These are phyloP conservation scores for Terebella lapidaria DNA, from an alignment of 2,888 invertebrate genomes.

Conservation along the genomic window DNA sequence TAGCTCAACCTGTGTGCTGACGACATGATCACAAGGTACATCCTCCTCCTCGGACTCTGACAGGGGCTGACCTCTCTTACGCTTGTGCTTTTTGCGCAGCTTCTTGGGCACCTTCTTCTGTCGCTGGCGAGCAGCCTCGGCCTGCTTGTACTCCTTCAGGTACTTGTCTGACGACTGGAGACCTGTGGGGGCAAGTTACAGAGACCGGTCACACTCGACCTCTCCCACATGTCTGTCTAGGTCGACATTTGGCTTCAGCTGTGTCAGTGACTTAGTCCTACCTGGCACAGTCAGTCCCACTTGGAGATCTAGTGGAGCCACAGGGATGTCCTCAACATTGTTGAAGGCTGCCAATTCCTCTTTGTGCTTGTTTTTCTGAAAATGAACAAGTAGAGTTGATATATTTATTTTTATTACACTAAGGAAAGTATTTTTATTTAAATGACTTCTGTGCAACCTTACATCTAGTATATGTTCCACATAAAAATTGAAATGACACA, in stretches of 20 bases:
- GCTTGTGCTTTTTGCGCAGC: conserved; percentile 42
- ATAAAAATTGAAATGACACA: background rate
- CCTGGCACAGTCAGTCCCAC: conserved; percentile 78
- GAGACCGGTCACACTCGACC: too few relatives aligned
- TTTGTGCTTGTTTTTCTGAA: background rate
- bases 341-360: background rate
- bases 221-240: too few relatives aligned
- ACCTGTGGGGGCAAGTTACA: conserved; percentile 11
- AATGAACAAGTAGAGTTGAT: too few relatives aligned
- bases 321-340: conserved; percentile 50
- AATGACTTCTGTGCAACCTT: too few relatives aligned
- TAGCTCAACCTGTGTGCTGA: conserved; percentile 60
- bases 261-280: too few relatives aligned
- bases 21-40: conserved; percentile 19
- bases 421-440: too few relatives aligned
- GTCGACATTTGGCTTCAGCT: background rate
- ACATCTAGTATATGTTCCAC: background rate
- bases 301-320: conserved; percentile 78
- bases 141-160: conserved; percentile 40
- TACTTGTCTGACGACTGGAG: conserved; percentile 52
- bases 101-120: conserved; percentile 45
- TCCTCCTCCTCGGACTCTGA: conserved; percentile 32
- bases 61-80: conserved; percentile 26
- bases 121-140: conserved; percentile 31
- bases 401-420: too few relatives aligned